A percentile compares a stretch with the other conserved stretches of the same genome.
phyloP scores from a whole-genome alignment of 2,113 vertebrate genomes.

The Acanthisitta chloris region DNA sequence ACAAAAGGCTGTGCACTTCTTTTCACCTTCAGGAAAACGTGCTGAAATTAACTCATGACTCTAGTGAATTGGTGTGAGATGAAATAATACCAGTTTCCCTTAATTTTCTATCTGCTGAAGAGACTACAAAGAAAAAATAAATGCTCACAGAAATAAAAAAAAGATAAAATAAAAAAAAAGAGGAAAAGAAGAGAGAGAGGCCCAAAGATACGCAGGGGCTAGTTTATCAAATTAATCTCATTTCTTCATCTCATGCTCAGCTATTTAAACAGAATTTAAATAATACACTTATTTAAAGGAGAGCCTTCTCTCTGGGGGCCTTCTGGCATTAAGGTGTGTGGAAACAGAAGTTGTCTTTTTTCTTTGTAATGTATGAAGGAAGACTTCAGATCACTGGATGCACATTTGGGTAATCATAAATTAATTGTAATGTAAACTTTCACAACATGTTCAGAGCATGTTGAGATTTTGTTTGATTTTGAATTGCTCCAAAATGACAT shows the following conservation, averaged over 20 bases:
- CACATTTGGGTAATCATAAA: conserved; percentile 64
- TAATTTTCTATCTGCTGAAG: not conserved
- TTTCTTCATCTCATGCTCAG: not conserved
- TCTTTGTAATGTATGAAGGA: conserved; percentile 33
- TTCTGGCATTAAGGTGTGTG: conserved; percentile 2
- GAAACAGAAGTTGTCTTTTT: conserved; percentile 26
- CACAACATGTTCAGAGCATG: conserved; percentile 60
- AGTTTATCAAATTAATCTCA: conserved; percentile 1
- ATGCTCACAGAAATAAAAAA: not conserved
- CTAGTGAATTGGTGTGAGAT: conserved; percentile 40
- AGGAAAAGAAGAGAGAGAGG: not conserved
- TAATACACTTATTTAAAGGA: not conserved
- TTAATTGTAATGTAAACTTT: conserved; percentile 68
- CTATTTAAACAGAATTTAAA: conserved; percentile 32
- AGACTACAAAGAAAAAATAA: not conserved
- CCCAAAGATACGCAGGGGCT: not conserved
- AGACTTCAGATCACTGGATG: conserved; percentile 52
- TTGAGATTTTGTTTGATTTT: conserved; percentile 68
- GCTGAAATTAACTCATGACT: conserved; percentile 48
- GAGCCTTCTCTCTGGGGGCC: not conserved
- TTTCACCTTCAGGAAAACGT: conserved; percentile 28
- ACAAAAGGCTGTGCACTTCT: conserved; percentile 34
- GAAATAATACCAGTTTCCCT: not conserved
- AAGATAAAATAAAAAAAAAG: not conserved
- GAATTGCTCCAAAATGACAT: conserved; percentile 69